Conservation (phyloP, 64 coral and sea anemone genomes). For the Pocillopora damicornis region DNA sequence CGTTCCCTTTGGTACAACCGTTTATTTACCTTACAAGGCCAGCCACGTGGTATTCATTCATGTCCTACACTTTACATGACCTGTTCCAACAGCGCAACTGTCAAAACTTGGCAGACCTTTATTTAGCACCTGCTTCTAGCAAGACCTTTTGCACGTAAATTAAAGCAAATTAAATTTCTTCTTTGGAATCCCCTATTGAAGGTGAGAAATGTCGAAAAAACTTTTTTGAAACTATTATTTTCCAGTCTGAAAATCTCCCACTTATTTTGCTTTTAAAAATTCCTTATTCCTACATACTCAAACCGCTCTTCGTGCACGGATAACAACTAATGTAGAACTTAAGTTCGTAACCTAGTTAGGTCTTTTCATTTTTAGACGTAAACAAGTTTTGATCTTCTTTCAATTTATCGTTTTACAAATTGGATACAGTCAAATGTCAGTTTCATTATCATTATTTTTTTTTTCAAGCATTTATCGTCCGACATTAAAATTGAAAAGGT, state of each 20-base stretch:
- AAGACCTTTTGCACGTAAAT: neutral
- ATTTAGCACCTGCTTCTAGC: neutral
- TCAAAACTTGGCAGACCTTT: neutral
- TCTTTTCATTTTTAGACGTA: too few relatives aligned
- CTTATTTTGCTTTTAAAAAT: neutral
- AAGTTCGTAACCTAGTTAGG: too few relatives aligned
- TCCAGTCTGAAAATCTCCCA: neutral
- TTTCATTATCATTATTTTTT: too few relatives aligned
- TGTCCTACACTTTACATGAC: neutral
- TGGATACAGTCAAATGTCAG: too few relatives aligned
- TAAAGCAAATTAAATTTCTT: neutral
- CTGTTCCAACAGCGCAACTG: neutral
- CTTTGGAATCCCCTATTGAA: neutral
- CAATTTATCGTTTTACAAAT: too few relatives aligned
- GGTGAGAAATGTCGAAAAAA: neutral
- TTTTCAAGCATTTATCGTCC: too few relatives aligned
- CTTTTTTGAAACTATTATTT: neutral
- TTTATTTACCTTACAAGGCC: neutral
- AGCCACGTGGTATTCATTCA: neutral
- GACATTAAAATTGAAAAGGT: neutral
- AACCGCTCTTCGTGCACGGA: too few relatives aligned
- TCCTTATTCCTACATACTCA: neutral
- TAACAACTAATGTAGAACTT: too few relatives aligned
- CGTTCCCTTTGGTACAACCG: neutral
- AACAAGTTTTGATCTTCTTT: too few relatives aligned